These are phyloP conservation scores for Sebastes miniatus DNA, from an alignment of 2,797 vertebrate genomes.

Conservation along the genomic window DNA sequence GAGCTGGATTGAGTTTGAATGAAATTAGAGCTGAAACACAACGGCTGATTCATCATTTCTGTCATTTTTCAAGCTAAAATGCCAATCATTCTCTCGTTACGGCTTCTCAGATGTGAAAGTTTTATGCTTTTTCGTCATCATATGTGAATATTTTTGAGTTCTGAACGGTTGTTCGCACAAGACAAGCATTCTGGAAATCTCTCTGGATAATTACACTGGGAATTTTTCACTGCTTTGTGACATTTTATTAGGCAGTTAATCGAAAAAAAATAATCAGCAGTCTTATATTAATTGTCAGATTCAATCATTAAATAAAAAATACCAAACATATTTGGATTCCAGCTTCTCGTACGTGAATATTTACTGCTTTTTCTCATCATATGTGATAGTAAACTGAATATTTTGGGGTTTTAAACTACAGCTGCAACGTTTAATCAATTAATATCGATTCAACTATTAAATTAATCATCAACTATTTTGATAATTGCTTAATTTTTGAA, in stretches of 20 bases:
- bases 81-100: background rate
- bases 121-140: rapidly evolving
- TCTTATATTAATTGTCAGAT: background rate
- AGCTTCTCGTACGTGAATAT: background rate
- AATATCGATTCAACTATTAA: too few species aligned
- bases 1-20: background rate
- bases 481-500: too few species aligned
- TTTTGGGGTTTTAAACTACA: too few species aligned
- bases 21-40: background rate
- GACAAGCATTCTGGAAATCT: background rate
- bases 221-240: background rate
- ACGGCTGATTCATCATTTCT: background rate
- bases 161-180: background rate
- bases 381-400: background rate
- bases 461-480: too few species aligned
- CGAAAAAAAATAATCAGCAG: background rate
- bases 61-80: background rate
- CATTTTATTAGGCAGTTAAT: background rate
- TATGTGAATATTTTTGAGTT: background rate
- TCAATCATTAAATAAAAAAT: background rate
- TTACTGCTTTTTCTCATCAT: background rate
- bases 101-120: background rate
- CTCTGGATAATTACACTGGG: background rate
- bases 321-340: background rate
- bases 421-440: too few species aligned